Base-by-base conservation (phyloP, 2,888 invertebrate genomes). In the Lasioglossum pauxillum region DNA sequence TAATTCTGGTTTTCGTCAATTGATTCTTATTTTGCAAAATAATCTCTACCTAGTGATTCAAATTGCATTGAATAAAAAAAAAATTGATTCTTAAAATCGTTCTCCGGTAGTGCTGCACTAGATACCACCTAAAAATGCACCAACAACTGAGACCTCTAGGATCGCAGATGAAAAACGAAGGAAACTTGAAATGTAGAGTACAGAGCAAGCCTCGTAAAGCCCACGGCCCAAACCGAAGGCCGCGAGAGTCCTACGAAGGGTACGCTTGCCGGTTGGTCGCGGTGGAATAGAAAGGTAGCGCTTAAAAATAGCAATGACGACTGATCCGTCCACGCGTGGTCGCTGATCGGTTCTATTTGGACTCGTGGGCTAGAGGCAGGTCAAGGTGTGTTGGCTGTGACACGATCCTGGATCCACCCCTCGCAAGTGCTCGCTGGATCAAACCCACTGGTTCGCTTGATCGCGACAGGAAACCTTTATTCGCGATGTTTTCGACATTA, bases 241-340 rank as follows among this genome's bases (percentile, higher is more conserved):
- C 69, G 67, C 69, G 27, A 35, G 71, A 67, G 71, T 80, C 74
- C 64, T 49, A 75, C 74, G 64, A 78, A 83, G 89, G 89, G 83
- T 83, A 78, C 46, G 27, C 31, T 23, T 53, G 49, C 69, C 27
- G 69, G 38, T 53, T 31, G 67, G 75, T 2, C 31, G 44, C 60
- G 27, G n/a, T 10, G 78, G 74, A 76, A 69, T 88, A 88, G 89
- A 89, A 89, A 89, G 89, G 89, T 87, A 83, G 86, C 78, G 80
- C 89, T 89, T 88, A 89, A 89, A 89, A 89, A 89, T 89, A 89
- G 89, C 89, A 75, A 89, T 89, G 89, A 89, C 89, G 88, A 84
- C 85, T 84, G 78, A 83, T 86, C 71, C 85, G 89, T 89, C 85
- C 82, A 88, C 87, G 89, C 89, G 89, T 73, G 53, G 71, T 57